phyloP scores from a whole-genome alignment of 2,888 invertebrate genomes.

The Drosophila austrosaltans region DNA sequence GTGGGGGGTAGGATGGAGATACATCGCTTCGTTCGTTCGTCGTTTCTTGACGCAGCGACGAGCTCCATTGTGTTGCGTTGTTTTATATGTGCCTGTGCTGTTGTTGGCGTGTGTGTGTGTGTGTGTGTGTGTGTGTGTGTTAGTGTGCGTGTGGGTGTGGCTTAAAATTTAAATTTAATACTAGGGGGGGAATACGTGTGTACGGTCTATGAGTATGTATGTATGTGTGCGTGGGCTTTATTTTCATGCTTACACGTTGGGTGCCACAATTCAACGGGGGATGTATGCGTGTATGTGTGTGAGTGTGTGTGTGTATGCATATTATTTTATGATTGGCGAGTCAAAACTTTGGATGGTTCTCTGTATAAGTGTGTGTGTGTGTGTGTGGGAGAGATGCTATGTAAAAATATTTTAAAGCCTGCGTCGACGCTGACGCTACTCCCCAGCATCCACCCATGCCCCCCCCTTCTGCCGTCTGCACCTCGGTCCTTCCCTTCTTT shows the following conservation, averaged over 20 bases:
- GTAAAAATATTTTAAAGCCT: slow-evolving; percentile 80
- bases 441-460: slow-evolving; percentile 37
- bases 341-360: slow-evolving; percentile 42
- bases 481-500: slow-evolving; percentile 15
- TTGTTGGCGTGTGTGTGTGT: slow-evolving; percentile 51
- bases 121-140: slow-evolving; percentile 70
- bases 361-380: slow-evolving; percentile 18
- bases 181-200: slow-evolving; percentile 50
- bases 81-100: no score
- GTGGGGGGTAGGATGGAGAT: slow-evolving; percentile 38
- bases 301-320: slow-evolving; percentile 65
- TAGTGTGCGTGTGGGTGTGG: slow-evolving; percentile 81
- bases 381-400: slow-evolving; percentile 49
- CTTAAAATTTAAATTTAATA: slow-evolving; percentile 83
- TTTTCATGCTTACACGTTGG: slow-evolving; percentile 58
- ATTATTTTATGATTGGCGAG: slow-evolving; percentile 78
- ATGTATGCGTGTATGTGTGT: slow-evolving; percentile 25
- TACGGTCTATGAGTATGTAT: neutral
- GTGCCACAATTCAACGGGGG: slow-evolving; percentile 51
- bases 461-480: slow-evolving; percentile 38
- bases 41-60: slow-evolving; percentile 35
- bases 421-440: slow-evolving; percentile 65
- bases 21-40: slow-evolving; percentile 60
- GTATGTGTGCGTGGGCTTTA: slow-evolving; percentile 13
- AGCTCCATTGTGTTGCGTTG: slow-evolving; percentile 56